These are phyloP conservation scores for Leptinotarsa texana DNA, from an alignment of 1,140 invertebrate species.

Conservation along the genomic window DNA sequence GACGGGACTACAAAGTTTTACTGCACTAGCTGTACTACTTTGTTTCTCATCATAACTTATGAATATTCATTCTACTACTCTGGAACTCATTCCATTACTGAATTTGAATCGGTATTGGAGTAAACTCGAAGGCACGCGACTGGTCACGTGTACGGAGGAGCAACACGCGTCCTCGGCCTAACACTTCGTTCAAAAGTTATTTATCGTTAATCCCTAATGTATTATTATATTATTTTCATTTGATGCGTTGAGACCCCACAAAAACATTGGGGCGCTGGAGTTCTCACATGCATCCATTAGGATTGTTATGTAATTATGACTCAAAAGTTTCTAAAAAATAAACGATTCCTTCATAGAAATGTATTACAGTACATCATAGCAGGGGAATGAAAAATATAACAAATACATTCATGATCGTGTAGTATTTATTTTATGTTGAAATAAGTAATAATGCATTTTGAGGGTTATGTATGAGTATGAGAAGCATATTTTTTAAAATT, in stretches of 20 bases:
- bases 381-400: too few species aligned
- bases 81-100: slow-evolving; percentile 16
- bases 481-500: too few species aligned
- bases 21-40: too few species aligned
- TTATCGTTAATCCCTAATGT: slow-evolving; percentile 27
- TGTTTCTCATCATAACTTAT: too few species aligned
- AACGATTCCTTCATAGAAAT: too few species aligned
- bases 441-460: too few species aligned
- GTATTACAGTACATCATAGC: too few species aligned
- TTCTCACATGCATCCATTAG: neutral
- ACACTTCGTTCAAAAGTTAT: slow-evolving; percentile 31
- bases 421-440: too few species aligned
- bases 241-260: slow-evolving; percentile 9
- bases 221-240: slow-evolving; percentile 25
- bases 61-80: neutral
- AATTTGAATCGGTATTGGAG: slow-evolving; percentile 3
- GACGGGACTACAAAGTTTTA: too few species aligned
- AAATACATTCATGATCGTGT: too few species aligned
- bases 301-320: neutral
- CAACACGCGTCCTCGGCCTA: slow-evolving; percentile 25
- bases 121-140: slow-evolving; percentile 19
- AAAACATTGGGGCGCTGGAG: slow-evolving; percentile 9
- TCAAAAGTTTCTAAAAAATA: too few species aligned
- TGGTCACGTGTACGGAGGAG: slow-evolving; percentile 23
- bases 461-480: too few species aligned